Conservation (phyloP, 35 echinoderm and acorn worm species). For the Holothuria glaberrima region DNA sequence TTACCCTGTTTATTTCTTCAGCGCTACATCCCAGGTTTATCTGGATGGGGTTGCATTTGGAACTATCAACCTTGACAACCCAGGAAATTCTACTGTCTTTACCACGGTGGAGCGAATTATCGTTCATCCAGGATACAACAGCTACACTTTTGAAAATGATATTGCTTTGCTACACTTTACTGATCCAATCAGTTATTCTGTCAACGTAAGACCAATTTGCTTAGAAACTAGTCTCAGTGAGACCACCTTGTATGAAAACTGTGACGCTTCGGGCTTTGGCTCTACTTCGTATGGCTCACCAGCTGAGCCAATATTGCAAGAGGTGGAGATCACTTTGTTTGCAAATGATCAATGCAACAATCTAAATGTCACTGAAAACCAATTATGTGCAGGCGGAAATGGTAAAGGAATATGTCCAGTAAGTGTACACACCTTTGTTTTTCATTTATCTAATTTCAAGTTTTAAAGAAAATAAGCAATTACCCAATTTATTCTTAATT, state of each 20-base stretch:
- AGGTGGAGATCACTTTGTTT: neutral
- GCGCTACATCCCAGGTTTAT: too few species aligned
- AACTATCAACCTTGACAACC: neutral
- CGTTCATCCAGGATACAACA: slow-evolving; percentile 5
- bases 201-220: neutral
- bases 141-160: slow-evolving; percentile 24
- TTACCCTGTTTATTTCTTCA: too few species aligned
- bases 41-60: slow-evolving; percentile 22
- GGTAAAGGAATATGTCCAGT: neutral
- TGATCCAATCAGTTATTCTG: neutral
- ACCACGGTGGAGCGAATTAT: neutral
- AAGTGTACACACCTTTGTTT: neutral
- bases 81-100: neutral
- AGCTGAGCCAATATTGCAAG: neutral
- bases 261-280: neutral
- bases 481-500: too few species aligned
- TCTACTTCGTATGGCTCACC: neutral
- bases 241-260: neutral
- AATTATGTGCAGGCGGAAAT: neutral
- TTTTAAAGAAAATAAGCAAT: too few species aligned
- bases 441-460: too few species aligned
- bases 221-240: neutral
- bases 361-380: neutral
- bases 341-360: neutral
- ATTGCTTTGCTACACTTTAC: slow-evolving; percentile 14